Evolutionary conservation across 2,797 vertebrate genomes (phyloP).

Genomic region (Lycodopsis pacificus): DNA sequence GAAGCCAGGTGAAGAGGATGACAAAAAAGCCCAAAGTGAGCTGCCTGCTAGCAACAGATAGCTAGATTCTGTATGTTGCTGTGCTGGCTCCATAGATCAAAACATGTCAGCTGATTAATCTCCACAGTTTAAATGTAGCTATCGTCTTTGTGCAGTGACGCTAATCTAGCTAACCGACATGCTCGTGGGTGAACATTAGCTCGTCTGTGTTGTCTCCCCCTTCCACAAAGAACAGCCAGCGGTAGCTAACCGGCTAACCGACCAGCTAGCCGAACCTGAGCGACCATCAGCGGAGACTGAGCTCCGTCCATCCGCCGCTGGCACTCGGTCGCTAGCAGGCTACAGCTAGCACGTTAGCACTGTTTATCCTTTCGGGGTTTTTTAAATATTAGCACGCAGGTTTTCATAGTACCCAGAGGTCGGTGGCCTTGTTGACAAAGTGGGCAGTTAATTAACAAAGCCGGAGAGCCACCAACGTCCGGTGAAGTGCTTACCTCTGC

Average conservation of each 20-base stretch:
- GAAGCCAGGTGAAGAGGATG: slow-evolving; percentile 16
- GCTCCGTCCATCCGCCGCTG: slow-evolving; percentile 61
- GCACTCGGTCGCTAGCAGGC: slow-evolving; percentile 57
- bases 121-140: background rate
- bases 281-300: slow-evolving; percentile 53
- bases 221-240: slow-evolving; percentile 36
- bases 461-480: slow-evolving; percentile 17
- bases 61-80: slow-evolving; percentile 41
- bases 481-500: slow-evolving; percentile 57
- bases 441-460: slow-evolving; percentile 34
- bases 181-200: background rate
- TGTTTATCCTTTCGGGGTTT: slow-evolving; percentile 28
- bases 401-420: background rate
- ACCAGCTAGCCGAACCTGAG: slow-evolving; percentile 56
- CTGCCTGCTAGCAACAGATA: slow-evolving; percentile 59
- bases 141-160: background rate
- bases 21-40: slow-evolving; percentile 22
- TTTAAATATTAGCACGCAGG: background rate
- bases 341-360: slow-evolving; percentile 65
- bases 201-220: background rate
- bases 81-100: slow-evolving; percentile 33
- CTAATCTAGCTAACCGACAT: background rate
- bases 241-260: slow-evolving; percentile 60
- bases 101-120: slow-evolving; percentile 49
- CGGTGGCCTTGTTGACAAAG: background rate